Evolutionary conservation across 1,140 invertebrate species (phyloP), one percentile per base, ranked within the genome.

Genomic region (Euschistus heros): DNA sequence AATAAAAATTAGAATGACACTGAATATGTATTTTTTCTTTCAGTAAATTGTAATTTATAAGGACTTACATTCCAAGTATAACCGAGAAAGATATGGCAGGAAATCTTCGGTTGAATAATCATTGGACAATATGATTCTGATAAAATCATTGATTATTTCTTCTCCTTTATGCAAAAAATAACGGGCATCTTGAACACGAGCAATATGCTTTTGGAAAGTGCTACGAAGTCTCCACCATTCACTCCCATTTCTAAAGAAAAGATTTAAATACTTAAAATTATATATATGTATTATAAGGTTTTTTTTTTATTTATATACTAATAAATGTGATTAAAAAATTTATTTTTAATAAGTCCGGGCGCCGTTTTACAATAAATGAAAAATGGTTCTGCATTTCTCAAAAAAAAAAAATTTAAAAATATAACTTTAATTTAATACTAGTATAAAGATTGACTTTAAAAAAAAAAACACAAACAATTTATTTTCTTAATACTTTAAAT

Each of bases 201-300:
- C 86, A 33, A 95, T 75, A 30, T 82, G 82, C 72, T 87, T 88
- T 77, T 94, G 91, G 71, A 93, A 87, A 46, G 83, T 80, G 66
- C 82, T 86, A 24, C 92, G 78, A 1, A 94, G 72, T 64, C 82
- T 78, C 80, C 83, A 86, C 93, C 92, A 95, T 65, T 91, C 84
- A 13, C 77, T 73, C 2, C 91, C 91, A 78, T 95, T 94, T 60
- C 90, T 94, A 68, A 72, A 80, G 22, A 64, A 55, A 18, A 27
- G 10, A 27, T 60, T 26, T 60, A 22, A n/a, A 2, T 4, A 13
- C 10, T 22, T 5, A 5, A n/a, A n/a, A n/a, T n/a, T n/a, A n/a
- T n/a, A n/a, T n/a, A n/a, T n/a, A n/a, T n/a, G n/a, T n/a, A n/a
- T n/a, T n/a, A n/a, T n/a, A n/a, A n/a, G 30, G 30, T 30, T 30